These are phyloP conservation scores for Dendropsophus ebraccatus DNA, from an alignment of 2,113 vertebrate genomes.

Conservation along the genomic window DNA sequence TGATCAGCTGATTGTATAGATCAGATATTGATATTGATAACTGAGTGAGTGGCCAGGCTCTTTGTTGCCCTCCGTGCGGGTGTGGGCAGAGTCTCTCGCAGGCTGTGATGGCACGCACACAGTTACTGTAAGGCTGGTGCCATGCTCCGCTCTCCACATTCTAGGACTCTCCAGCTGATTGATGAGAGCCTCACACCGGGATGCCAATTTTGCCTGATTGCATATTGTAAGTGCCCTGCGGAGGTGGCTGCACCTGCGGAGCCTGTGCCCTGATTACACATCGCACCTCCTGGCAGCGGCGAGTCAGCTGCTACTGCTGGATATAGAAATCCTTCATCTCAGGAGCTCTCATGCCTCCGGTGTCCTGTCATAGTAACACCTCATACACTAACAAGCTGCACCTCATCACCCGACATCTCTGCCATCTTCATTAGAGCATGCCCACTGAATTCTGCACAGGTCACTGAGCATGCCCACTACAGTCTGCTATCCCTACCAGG, in stretches of 20 bases:
- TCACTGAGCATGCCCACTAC: neutral
- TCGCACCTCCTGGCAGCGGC: slow-evolving; percentile 1
- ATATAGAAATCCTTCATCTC: neutral
- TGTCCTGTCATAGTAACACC: neutral
- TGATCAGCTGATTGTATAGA: neutral
- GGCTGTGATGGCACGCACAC: neutral
- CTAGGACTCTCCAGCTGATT: slow-evolving; percentile 51
- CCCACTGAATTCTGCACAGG: no score
- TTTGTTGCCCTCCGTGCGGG: neutral
- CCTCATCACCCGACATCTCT: neutral
- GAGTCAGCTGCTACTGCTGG: slow-evolving; percentile 7
- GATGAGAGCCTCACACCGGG: slow-evolving; percentile 33
- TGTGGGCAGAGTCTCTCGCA: neutral
- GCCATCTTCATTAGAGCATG: neutral
- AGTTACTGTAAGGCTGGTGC: slow-evolving; percentile 25
- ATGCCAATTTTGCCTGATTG: slow-evolving; percentile 56
- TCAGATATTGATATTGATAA: neutral
- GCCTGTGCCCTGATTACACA: slow-evolving; percentile 34
- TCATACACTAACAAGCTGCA: neutral
- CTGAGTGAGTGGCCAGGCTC: neutral
- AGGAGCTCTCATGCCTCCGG: neutral
- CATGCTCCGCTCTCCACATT: slow-evolving; percentile 9
- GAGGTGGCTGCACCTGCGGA: slow-evolving; percentile 38
- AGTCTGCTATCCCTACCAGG: neutral
- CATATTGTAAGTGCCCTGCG: slow-evolving; percentile 39